A percentile compares a stretch with the other conserved stretches of the same genome.
Conservation (phyloP, 2,888 invertebrate species). For the Caenorhabditis sinica region DNA sequence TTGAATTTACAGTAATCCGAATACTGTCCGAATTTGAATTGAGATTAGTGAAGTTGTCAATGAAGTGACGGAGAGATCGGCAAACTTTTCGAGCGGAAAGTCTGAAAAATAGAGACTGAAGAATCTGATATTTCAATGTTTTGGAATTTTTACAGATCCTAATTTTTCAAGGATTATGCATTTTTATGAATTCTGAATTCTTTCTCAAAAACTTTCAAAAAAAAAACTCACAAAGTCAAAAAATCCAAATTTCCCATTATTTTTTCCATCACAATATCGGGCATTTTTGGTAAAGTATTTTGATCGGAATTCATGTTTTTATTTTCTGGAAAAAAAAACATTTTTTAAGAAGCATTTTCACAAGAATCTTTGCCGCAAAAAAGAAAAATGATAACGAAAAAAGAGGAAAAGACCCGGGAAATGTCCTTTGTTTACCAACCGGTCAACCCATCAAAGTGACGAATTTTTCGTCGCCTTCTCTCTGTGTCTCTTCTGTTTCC, state of each 20-base stretch:
- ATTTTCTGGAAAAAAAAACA: no score
- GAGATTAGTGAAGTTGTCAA: background rate
- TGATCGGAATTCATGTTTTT: background rate
- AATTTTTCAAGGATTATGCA: no score
- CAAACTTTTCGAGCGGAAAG: background rate
- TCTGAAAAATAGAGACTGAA: background rate
- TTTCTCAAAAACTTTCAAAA: background rate
- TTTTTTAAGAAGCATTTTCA: no score
- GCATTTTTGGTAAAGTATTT: background rate
- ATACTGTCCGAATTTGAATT: background rate
- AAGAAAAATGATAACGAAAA: no score
- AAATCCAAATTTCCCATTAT: conserved; percentile 1
- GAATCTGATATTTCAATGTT: no score
- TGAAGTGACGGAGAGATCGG: background rate
- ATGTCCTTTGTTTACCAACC: no score
- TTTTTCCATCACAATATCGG: background rate
- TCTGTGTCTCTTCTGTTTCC: no score
- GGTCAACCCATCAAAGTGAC: no score
- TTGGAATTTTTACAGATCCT: no score
- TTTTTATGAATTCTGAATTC: background rate
- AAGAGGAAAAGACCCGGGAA: no score
- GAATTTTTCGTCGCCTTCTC: no score
- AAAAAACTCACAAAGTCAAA: background rate
- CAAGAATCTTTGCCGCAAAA: no score
- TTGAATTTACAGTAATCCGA: conserved; percentile 5